These are phyloP conservation scores for Trissolcus brochymenae DNA, from an alignment of 2,888 invertebrate genomes.

Conservation along the genomic window DNA sequence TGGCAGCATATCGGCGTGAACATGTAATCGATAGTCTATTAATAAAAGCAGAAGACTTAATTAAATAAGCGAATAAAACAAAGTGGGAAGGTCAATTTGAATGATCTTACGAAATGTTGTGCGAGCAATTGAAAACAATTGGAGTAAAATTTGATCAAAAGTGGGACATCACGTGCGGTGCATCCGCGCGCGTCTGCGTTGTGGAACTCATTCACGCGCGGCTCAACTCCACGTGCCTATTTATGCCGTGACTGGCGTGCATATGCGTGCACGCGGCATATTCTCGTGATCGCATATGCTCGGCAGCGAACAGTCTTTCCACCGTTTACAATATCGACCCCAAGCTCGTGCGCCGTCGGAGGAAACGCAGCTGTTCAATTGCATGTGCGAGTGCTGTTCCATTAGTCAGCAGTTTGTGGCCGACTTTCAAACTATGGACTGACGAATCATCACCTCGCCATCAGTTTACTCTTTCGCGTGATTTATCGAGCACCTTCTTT, in stretches of 20 bases:
- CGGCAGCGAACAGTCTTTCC: slow-evolving; percentile 52
- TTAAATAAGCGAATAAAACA: slow-evolving; percentile 19
- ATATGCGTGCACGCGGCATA: slow-evolving; percentile 63
- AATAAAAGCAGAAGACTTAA: slow-evolving; percentile 20
- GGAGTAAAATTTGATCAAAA: slow-evolving; percentile 51
- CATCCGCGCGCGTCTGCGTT: slow-evolving; percentile 58
- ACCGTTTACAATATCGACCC: slow-evolving; percentile 68
- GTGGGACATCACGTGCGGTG: slow-evolving; percentile 45
- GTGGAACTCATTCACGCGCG: slow-evolving; percentile 62
- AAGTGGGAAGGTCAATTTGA: not conserved
- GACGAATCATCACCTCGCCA: slow-evolving; percentile 49
- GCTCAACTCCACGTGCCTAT: slow-evolving; percentile 65
- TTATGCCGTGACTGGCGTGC: slow-evolving; percentile 65
- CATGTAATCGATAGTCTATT: slow-evolving; percentile 33
- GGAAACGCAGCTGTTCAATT: slow-evolving; percentile 71
- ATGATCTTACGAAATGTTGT: not conserved
- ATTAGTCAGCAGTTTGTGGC: slow-evolving; percentile 64
- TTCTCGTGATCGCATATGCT: not conserved
- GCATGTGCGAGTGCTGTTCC: slow-evolving; percentile 63
- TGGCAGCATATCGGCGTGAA: not conserved
- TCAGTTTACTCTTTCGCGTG: slow-evolving; percentile 47
- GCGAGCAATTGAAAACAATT: slow-evolving; percentile 26
- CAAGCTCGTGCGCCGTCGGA: slow-evolving; percentile 53
- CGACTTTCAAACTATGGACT: slow-evolving; percentile 51
- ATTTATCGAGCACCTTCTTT: slow-evolving; percentile 31